Evolutionary conservation across 2,888 invertebrate species (phyloP), one percentile per base, ranked within the genome.

Genomic region (Smittia aterrima): DNA sequence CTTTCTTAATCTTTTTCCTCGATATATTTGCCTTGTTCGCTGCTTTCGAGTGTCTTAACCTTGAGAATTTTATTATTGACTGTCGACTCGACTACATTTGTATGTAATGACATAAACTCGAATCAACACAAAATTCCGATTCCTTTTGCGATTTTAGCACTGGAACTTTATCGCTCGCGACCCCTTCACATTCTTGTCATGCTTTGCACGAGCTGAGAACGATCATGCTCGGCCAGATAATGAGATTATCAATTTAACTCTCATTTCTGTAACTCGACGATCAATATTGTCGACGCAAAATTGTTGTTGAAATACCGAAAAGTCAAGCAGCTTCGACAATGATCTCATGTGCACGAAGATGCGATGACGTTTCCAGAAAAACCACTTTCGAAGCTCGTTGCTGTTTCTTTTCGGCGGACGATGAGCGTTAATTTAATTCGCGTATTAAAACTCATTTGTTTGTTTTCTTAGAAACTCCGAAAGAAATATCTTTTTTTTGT

Each of bases 11-110:
- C 27, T 71, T 38, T 64, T 11, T n/a, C 18, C 27, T 64, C 64
- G 25, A 13, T 64, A 25, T 64, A 27, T 38, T 58, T 71, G 54
- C 54, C 54, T 71, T 71, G 71, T 58, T 71, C 53, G 71, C n/a
- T n/a, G n/a, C 58, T 58, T 71, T 38, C 58, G 71, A 71, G 71
- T 71, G 58, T 71, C 71, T 71, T 71, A 71, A 71, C 71, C 71
- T 71, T 71, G 71, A 58, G 58, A 71, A 71, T 18, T 71, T 54
- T 41, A 38, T 70, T 67, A 64, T 64, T 64, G 64, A 64, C 64
- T 64, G 20, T 64, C 27, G 64, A 64, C 64, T 13, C 20, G 64
- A 18, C 16, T 64, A 13, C 22, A 20, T 58, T 9, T 22, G 27
- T 27, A 22, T 27, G n/a, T 64, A 27, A 24, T 64, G 64, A 64